phyloP scores from a whole-genome alignment of 2,888 invertebrate genomes.

The Cyclophora albipunctata region DNA sequence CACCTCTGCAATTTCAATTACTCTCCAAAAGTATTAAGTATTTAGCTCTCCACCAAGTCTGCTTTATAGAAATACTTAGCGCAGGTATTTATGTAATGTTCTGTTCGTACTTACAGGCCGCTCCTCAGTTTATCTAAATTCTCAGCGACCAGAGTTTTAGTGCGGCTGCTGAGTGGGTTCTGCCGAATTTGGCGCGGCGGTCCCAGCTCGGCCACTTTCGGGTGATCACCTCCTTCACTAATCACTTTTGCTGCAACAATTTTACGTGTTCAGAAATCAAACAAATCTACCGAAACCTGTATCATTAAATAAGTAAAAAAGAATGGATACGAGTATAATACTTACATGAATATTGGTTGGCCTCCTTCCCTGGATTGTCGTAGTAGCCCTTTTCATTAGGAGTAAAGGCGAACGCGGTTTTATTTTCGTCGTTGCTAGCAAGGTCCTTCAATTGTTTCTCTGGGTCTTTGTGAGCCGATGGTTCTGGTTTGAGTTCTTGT shows the following conservation, averaged over 20 bases:
- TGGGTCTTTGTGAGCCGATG: too few species aligned
- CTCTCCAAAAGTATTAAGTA: too few species aligned
- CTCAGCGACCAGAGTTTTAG: slow-evolving; percentile 48
- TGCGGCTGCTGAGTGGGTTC: slow-evolving; percentile 54
- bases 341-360: slow-evolving; percentile 24
- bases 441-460: too few species aligned
- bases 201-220: slow-evolving; percentile 12
- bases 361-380: slow-evolving; percentile 8
- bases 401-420: slow-evolving; percentile 38
- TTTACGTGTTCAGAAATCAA: background rate
- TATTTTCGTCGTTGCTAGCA: slow-evolving; percentile 7
- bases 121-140: slow-evolving; percentile 40
- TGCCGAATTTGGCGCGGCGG: slow-evolving; percentile 49
- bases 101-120: slow-evolving; percentile 45
- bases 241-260: slow-evolving; percentile 12
- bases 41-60: too few species aligned
- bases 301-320: too few species aligned
- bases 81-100: too few species aligned
- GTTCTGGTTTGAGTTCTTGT: too few species aligned
- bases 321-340: slow-evolving; percentile 8
- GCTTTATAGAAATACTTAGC: too few species aligned
- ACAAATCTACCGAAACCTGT: background rate
- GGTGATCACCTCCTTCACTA: slow-evolving; percentile 23
- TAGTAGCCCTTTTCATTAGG: slow-evolving; percentile 43
- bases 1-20: too few species aligned